Conservation (phyloP, 2,888 invertebrate species). For the Cryptus viduatorius region DNA sequence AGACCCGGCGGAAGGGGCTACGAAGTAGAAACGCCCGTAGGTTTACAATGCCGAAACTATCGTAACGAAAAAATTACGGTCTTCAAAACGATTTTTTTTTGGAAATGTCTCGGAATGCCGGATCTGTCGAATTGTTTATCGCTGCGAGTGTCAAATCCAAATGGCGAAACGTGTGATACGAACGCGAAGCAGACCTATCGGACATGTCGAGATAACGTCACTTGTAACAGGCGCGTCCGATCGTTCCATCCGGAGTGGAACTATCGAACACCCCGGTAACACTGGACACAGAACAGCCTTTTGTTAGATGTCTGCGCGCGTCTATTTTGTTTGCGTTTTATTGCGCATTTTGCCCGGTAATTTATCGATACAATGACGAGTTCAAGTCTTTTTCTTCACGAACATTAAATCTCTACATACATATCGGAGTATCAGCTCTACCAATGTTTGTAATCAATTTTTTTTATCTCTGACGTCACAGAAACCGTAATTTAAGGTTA, state of each 20-base stretch:
- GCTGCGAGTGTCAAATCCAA: constrained; percentile 13
- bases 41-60: not conserved
- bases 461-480: no score
- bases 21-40: not conserved
- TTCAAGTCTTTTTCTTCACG: no score
- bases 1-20: not conserved
- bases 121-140: constrained; percentile 14
- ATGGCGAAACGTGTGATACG: constrained; percentile 28
- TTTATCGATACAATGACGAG: not conserved
- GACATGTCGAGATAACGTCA: constrained; percentile 63
- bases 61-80: not conserved
- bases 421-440: not conserved
- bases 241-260: constrained; percentile 60
- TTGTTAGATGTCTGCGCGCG: constrained; percentile 33
- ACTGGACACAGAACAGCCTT: constrained; percentile 42
- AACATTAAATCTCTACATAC: no score
- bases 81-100: not conserved
- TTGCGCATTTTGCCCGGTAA: not conserved
- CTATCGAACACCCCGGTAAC: constrained; percentile 46
- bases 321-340: constrained; percentile 3
- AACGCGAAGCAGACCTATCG: constrained; percentile 16
- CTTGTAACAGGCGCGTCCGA: constrained; percentile 62
- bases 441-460: no score
- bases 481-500: no score
- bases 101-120: not conserved